A percentile compares a stretch with the other conserved stretches of the same genome.
These are phyloP conservation scores for Salvelinus sp. DNA, from an alignment of 2,113 vertebrate genomes.

Conservation along the genomic window DNA sequence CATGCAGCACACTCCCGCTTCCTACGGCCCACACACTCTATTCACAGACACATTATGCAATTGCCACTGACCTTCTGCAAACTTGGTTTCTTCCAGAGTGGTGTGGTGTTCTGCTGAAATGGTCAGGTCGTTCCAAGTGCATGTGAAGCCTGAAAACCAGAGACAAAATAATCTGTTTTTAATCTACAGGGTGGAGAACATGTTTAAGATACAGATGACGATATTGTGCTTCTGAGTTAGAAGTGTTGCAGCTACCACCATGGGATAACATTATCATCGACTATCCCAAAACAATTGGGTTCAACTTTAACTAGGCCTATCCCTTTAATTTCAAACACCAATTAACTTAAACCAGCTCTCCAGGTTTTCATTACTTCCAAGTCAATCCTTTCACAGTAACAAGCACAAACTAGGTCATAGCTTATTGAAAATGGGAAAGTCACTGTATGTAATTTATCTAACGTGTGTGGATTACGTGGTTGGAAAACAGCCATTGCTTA, in stretches of 20 bases:
- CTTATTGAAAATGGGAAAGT: conserved; percentile 1
- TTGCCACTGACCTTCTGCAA: conserved; percentile 30
- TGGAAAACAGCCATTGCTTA: conserved; percentile 22
- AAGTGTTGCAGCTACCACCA: not conserved
- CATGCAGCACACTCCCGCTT: conserved; percentile 32
- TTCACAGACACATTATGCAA: conserved; percentile 42
- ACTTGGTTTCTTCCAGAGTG: conserved; percentile 12
- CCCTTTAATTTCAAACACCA: not conserved
- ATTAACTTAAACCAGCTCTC: not conserved
- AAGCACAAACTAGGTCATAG: conserved; percentile 14
- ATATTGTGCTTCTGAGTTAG: not conserved
- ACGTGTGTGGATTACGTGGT: conserved; percentile 15
- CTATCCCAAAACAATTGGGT: too few species aligned
- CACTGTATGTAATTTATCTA: conserved; percentile 13
- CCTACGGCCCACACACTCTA: conserved; percentile 32
- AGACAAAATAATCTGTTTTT: not conserved
- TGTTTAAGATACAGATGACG: not conserved
- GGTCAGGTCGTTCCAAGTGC: not conserved
- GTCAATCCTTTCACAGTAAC: conserved; percentile 3
- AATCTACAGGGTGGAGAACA: not conserved
- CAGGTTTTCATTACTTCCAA: not conserved
- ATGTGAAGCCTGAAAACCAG: not conserved
- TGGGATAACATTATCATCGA: too few species aligned
- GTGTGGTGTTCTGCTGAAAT: not conserved
- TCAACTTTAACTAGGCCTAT: not conserved